Evolutionary conservation across 2,797 vertebrate species (phyloP).

Genomic region (Mormyrus proboscirostris): DNA sequence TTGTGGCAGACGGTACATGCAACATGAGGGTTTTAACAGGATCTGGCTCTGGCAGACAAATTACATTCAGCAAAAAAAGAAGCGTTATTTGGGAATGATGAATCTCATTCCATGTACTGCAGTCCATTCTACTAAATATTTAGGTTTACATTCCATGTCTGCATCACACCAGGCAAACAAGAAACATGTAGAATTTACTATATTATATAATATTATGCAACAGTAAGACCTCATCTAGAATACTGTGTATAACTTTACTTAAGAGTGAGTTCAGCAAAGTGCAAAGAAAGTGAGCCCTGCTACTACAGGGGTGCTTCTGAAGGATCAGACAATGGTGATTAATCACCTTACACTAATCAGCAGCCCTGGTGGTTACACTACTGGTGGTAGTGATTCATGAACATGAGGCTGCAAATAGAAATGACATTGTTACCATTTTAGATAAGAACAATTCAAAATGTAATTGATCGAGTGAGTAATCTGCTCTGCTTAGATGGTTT

Average conservation of each 20-base stretch:
- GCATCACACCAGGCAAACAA: not conserved
- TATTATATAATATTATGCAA: not conserved
- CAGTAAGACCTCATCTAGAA: not conserved
- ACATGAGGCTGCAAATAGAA: not conserved
- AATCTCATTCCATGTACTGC: not conserved
- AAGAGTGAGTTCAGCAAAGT: not conserved
- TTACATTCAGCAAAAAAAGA: not conserved
- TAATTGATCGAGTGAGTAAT: not conserved
- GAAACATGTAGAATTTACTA: not conserved
- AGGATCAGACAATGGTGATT: not conserved
- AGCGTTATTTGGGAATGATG: not conserved
- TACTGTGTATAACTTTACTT: not conserved
- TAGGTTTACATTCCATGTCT: not conserved
- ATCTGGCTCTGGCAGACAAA: not conserved
- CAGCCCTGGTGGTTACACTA: not conserved
- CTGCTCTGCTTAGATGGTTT: not conserved
- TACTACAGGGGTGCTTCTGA: not conserved
- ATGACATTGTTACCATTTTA: not conserved
- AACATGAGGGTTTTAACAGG: not conserved
- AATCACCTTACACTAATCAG: not conserved
- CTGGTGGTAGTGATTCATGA: not conserved
- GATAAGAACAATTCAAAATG: not conserved
- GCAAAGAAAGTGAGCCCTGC: not conserved
- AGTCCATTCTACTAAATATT: not conserved
- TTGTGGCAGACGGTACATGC: not conserved